Base-by-base conservation (phyloP, 2,888 invertebrate species). In the Tenthredo scrophulariae region DNA sequence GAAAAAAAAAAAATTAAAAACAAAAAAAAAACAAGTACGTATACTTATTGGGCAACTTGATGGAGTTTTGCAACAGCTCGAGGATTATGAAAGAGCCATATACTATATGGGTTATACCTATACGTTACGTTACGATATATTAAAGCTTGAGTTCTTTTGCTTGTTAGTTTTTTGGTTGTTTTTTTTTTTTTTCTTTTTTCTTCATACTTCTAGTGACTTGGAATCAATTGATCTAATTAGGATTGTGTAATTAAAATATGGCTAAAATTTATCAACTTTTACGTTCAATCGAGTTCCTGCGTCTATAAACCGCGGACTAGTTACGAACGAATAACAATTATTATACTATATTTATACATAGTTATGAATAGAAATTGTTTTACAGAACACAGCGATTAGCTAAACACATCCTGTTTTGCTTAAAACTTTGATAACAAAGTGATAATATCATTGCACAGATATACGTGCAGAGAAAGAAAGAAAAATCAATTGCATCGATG, bases 31-130 rank as follows among this genome's bases (percentile, higher is more conserved):
- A 9, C 13, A 67, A 50, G 15, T 22, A 70, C 18, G 37, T 83
- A n/a, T 26, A 74, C 18, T 18, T 43, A 74, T 74, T 74, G 72
- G 43, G 43, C 72, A 74, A 74, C 26, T 43, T 74, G 22, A 43
- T 43, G 43, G 72, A 74, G 43, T 74, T 74, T 74, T 26, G 43
- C 40, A 74, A 74, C 43, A 74, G n/a, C 40, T 74, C 72, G 26
- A 43, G 72, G 43, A 40, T 74, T 40, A 74, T 37, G 72, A 74
- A 74, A 74, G 10, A 74, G 22, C 22, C 22, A 74, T 10, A 74
- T 74, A 43, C 18, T 54, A 54, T 50, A 50, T 54, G n/a, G 54
- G 18, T 54, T 50, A 50, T 54, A 54, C n/a, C n/a, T 37, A 37
- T 70, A 70, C 33, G 70, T 70, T 70, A 43, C 10, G 43, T 40